Percentiles rank a stretch among this genome's conserved stretches.
These are phyloP conservation scores for Xanthorhoe spadicearia DNA, from an alignment of 2,888 invertebrate species.

Conservation along the genomic window DNA sequence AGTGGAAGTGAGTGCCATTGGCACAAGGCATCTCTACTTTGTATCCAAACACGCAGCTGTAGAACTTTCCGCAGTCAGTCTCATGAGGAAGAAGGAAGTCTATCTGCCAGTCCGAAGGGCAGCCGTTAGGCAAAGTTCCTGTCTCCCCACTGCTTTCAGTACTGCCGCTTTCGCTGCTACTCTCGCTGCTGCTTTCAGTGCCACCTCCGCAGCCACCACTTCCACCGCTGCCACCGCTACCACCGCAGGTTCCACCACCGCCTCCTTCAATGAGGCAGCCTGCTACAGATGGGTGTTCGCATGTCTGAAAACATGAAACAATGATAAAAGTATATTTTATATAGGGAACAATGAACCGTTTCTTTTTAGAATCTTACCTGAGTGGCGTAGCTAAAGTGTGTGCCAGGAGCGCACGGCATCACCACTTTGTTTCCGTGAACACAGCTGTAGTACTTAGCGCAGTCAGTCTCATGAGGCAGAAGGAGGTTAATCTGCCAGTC, in stretches of 20 bases:
- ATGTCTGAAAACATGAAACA: too few species aligned
- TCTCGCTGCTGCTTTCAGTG: too few species aligned
- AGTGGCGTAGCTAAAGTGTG: constrained; percentile 55
- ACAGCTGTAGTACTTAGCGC: constrained; percentile 62
- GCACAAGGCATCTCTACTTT: constrained; percentile 51
- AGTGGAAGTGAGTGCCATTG: constrained; percentile 57
- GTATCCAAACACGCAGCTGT: constrained; percentile 59
- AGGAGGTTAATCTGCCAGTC: constrained; percentile 51
- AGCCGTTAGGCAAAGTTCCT: constrained; percentile 49
- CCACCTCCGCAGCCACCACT: too few species aligned
- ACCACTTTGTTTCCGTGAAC: constrained; percentile 52
- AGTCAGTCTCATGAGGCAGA: constrained; percentile 58
- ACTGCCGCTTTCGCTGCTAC: too few species aligned
- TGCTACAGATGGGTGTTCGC: too few species aligned
- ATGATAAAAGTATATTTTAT: too few species aligned
- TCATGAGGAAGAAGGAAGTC: constrained; percentile 59
- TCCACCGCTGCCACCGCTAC: too few species aligned
- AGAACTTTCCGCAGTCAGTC: constrained; percentile 57
- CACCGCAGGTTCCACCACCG: too few species aligned
- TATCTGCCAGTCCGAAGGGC: constrained; percentile 52
- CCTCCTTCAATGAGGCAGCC: too few species aligned
- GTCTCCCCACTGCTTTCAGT: neutral
- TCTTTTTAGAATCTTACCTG: constrained; percentile 50
- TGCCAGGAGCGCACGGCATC: constrained; percentile 50
- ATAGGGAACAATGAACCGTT: too few species aligned